These are phyloP conservation scores for Elephas maximus DNA, from an alignment of 2,113 vertebrate genomes.

Conservation along the genomic window DNA sequence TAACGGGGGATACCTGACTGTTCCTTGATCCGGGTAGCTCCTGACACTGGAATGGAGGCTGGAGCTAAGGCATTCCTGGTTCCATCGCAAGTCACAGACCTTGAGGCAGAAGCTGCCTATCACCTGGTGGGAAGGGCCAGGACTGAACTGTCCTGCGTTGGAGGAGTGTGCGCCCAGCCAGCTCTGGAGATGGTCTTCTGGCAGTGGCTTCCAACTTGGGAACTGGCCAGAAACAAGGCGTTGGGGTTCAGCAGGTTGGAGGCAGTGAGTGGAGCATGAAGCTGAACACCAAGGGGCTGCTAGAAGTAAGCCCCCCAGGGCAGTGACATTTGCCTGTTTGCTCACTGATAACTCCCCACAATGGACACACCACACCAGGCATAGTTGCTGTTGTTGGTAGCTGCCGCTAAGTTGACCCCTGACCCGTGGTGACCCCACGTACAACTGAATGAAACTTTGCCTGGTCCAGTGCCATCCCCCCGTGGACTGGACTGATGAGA, in stretches of 20 bases:
- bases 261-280: not conserved
- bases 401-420: too few species aligned
- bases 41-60: slow-evolving; percentile 55
- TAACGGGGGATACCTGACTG: slow-evolving; percentile 51
- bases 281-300: too few species aligned
- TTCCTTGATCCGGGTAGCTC: slow-evolving; percentile 68
- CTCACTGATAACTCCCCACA: not conserved
- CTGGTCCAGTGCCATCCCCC: too few species aligned
- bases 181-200: accelerated
- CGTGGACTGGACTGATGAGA: too few species aligned
- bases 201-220: not conserved
- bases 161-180: accelerated
- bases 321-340: not conserved
- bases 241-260: not conserved
- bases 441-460: too few species aligned
- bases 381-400: too few species aligned
- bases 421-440: too few species aligned
- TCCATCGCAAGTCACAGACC: not conserved
- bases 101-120: accelerated
- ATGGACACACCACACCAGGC: too few species aligned
- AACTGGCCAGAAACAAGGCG: not conserved
- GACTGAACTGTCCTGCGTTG: not conserved
- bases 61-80: slow-evolving; percentile 61
- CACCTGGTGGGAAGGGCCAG: not conserved
- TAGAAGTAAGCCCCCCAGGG: not conserved